Conservation (phyloP, 2,113 vertebrate species). For the Stercorarius parasiticus region DNA sequence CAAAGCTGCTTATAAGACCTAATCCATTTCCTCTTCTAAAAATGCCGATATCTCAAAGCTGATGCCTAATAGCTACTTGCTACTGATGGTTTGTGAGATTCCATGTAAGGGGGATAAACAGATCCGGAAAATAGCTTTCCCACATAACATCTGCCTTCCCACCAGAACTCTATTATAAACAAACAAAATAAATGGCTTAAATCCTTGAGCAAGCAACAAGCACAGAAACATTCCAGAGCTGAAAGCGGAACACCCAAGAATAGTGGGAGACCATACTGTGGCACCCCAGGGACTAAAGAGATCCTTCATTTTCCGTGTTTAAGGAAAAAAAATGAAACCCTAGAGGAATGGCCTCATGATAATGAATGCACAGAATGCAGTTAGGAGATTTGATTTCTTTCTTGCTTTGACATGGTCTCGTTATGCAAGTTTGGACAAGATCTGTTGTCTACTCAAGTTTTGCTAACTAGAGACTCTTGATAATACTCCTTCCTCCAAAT, state of each 20-base stretch:
- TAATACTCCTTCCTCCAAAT: background rate
- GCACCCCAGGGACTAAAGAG: background rate
- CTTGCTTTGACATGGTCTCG: background rate
- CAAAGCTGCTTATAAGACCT: background rate
- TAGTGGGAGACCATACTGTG: background rate
- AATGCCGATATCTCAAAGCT: background rate
- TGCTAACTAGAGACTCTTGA: background rate
- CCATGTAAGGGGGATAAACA: background rate
- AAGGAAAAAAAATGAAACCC: background rate
- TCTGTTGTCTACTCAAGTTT: background rate
- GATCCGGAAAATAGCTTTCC: slow-evolving; percentile 53
- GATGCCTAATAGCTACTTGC: slow-evolving; percentile 3
- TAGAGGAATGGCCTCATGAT: background rate
- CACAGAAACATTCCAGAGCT: slow-evolving; percentile 52
- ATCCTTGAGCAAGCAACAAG: slow-evolving; percentile 23
- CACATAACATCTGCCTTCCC: slow-evolving; percentile 65
- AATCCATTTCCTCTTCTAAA: background rate
- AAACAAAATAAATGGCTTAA: slow-evolving; percentile 62
- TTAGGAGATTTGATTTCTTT: background rate
- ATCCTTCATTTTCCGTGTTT: background rate
- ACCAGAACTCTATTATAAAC: slow-evolving; percentile 57
- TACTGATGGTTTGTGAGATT: background rate
- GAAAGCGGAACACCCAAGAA: slow-evolving; percentile 6
- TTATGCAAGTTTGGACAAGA: background rate
- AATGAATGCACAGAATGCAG: background rate